Percentiles rank a stretch among this genome's conserved stretches.
Evolutionary conservation across 2,888 invertebrate species (phyloP).

Genomic region (Linnaemya vulpina): DNA sequence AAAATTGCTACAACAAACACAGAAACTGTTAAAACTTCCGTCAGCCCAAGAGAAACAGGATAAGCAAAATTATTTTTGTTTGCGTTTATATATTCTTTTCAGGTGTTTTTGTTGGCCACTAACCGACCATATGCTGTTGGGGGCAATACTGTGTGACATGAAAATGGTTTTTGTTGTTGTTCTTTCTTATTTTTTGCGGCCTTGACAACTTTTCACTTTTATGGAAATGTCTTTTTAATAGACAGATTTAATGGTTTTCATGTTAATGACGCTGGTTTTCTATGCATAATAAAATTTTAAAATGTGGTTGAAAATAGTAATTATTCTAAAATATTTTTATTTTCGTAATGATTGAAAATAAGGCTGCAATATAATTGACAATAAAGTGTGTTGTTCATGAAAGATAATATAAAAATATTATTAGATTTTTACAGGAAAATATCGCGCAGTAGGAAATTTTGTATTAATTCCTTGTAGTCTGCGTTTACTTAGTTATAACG

Average conservation of each 20-base stretch:
- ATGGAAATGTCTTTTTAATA: not conserved
- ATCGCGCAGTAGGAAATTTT: too few species aligned
- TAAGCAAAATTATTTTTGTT: too few species aligned
- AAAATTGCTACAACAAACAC: not conserved
- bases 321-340: too few species aligned
- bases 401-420: too few species aligned
- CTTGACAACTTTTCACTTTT: not conserved
- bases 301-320: too few species aligned
- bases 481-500: too few species aligned
- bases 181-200: not conserved
- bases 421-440: too few species aligned
- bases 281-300: not conserved
- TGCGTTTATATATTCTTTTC: not conserved
- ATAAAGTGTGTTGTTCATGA: too few species aligned
- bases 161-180: not conserved
- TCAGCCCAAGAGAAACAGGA: too few species aligned
- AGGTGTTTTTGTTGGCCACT: constrained; percentile 25
- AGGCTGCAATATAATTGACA: too few species aligned
- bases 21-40: not conserved
- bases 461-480: too few species aligned
- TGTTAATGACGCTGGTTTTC: constrained; percentile 17
- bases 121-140: constrained; percentile 15
- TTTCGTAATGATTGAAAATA: too few species aligned
- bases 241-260: constrained; percentile 20
- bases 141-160: not conserved